A percentile compares a stretch with the other conserved stretches of the same genome.
phyloP scores from a whole-genome alignment of 2,113 vertebrate genomes.

The Chelonoidis abingdonii region DNA sequence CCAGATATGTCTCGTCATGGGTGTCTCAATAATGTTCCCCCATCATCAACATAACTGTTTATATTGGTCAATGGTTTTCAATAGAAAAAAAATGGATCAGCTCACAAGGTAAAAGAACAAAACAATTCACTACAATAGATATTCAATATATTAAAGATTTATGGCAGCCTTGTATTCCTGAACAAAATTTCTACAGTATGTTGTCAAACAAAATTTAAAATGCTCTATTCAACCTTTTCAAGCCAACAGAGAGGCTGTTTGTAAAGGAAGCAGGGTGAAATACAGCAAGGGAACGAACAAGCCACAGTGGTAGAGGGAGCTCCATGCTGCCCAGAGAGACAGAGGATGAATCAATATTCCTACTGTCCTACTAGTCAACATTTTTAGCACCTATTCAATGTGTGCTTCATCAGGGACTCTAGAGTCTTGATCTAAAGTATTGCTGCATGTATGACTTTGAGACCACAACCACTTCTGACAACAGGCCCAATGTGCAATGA shows the following conservation, averaged over 20 bases:
- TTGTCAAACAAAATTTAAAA: background rate
- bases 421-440: background rate
- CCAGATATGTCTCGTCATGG: background rate
- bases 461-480: background rate
- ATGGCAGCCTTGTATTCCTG: background rate
- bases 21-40: background rate
- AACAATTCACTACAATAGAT: background rate
- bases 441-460: background rate
- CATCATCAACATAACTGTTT: background rate
- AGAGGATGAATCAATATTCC: background rate
- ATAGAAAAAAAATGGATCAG: background rate
- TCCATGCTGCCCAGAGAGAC: background rate
- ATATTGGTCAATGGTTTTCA: background rate
- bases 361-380: background rate
- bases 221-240: background rate
- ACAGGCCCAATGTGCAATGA: background rate
- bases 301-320: accelerated
- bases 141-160: background rate
- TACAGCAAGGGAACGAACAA: background rate
- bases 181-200: background rate
- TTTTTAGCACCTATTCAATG: background rate
- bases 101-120: background rate
- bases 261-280: background rate
- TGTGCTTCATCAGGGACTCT: background rate
- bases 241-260: background rate